Evolutionary conservation across 2,888 invertebrate genomes (phyloP).

Genomic region (Smittia aterrima): DNA sequence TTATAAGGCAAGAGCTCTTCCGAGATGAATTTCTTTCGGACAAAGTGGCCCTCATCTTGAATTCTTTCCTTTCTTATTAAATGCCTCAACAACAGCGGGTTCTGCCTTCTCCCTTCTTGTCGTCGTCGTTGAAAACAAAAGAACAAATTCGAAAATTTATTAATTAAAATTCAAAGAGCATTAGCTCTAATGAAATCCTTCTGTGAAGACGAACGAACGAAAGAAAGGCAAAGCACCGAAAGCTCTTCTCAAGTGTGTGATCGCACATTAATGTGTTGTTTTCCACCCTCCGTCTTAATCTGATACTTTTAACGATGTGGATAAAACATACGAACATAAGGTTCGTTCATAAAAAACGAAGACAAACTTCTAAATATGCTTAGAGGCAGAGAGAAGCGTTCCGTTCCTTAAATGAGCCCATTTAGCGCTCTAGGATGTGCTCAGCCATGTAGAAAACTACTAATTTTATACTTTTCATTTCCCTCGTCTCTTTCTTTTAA

Average conservation of each 20-base stretch:
- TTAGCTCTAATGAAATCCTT: neutral
- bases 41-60: neutral
- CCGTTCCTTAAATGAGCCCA: neutral
- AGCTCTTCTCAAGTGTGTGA: slow-evolving; percentile 3
- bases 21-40: neutral
- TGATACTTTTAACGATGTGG: slow-evolving; percentile 23
- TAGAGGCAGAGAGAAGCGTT: no score
- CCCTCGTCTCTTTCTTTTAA: slow-evolving; percentile 13
- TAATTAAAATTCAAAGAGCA: slow-evolving; percentile 10
- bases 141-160: slow-evolving; percentile 7
- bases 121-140: neutral
- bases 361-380: no score
- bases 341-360: neutral
- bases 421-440: neutral
- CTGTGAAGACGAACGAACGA: neutral
- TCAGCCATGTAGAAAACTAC: slow-evolving; percentile 35
- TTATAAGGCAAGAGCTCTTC: no score
- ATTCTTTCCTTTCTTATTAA: neutral
- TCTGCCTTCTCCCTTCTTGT: neutral
- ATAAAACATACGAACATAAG: slow-evolving; percentile 9
- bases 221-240: neutral
- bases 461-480: slow-evolving; percentile 28
- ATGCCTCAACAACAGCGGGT: no score
- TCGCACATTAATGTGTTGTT: neutral
- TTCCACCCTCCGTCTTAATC: neutral